Evolutionary conservation across 2,888 invertebrate genomes (phyloP).

Genomic region (Hydropsyche betteni): DNA sequence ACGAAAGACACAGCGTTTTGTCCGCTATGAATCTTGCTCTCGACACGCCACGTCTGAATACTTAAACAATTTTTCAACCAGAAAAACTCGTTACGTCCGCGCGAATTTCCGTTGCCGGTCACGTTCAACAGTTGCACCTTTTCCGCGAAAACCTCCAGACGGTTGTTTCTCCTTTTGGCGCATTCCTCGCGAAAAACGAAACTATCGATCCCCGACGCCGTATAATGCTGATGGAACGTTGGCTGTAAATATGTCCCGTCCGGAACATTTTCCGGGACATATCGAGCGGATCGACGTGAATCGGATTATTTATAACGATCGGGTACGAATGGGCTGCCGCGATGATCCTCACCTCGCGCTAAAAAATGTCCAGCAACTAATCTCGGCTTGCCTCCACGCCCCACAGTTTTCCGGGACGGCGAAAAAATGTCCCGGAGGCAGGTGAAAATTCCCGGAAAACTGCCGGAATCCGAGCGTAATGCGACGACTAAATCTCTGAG

Average conservation of each 20-base stretch:
- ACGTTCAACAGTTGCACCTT: slow-evolving; percentile 27
- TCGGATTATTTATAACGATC: slow-evolving; percentile 34
- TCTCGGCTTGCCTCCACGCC: slow-evolving; percentile 35
- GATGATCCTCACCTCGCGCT: slow-evolving; percentile 44
- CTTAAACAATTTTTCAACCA: slow-evolving; percentile 14
- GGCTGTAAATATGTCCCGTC: background rate
- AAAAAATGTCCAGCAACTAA: slow-evolving; percentile 50
- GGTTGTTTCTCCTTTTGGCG: background rate
- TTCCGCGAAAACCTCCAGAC: slow-evolving; percentile 7
- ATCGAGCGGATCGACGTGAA: slow-evolving; percentile 18
- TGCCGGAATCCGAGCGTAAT: slow-evolving; percentile 47
- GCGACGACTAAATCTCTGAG: slow-evolving; percentile 52
- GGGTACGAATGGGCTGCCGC: slow-evolving; percentile 41
- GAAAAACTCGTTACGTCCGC: slow-evolving; percentile 18
- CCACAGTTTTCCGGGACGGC: background rate
- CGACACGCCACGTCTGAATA: background rate
- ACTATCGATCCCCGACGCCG: background rate
- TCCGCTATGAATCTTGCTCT: background rate
- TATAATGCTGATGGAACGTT: background rate
- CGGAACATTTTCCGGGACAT: slow-evolving; percentile 9
- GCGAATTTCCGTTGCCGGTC: slow-evolving; percentile 1
- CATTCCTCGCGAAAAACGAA: background rate
- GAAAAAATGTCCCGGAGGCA: slow-evolving; percentile 42
- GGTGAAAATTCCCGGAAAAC: slow-evolving; percentile 44
- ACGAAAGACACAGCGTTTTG: background rate